Evolutionary conservation across 1,140 invertebrate species (phyloP).

Genomic region (Lepidurus couesii): DNA sequence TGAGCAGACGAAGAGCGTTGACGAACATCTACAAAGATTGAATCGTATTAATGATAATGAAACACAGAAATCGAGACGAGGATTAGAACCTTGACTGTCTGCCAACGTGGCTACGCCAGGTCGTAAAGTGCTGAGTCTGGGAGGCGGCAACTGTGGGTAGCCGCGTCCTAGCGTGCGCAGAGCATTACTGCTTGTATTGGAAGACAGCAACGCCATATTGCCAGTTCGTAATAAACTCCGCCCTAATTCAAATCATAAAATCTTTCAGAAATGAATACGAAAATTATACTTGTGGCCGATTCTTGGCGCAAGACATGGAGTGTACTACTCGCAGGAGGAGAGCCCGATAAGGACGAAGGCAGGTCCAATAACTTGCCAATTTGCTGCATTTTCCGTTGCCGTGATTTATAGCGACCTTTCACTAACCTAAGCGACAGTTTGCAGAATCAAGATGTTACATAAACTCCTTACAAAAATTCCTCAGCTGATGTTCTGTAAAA

Average conservation of each 20-base stretch:
- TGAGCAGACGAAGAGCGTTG: slow-evolving; percentile 29
- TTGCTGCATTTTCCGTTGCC: slow-evolving; percentile 91
- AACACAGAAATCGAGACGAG: background rate
- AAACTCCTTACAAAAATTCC: slow-evolving; percentile 28
- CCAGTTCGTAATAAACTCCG: slow-evolving; percentile 6
- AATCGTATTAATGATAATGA: background rate
- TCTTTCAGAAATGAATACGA: too few species aligned
- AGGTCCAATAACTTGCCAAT: slow-evolving; percentile 88
- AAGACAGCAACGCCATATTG: slow-evolving; percentile 22
- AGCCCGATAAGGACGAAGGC: background rate
- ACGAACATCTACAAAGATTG: background rate
- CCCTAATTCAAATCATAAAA: background rate
- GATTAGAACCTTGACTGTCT: background rate
- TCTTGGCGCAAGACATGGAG: slow-evolving; percentile 34
- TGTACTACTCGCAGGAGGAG: slow-evolving; percentile 26
- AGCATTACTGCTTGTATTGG: background rate
- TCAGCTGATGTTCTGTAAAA: background rate
- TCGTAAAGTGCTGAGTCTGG: background rate
- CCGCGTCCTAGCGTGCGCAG: background rate
- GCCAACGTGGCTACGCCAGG: background rate
- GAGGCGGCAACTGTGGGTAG: background rate
- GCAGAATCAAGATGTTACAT: slow-evolving; percentile 29
- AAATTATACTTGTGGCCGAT: slow-evolving; percentile 26
- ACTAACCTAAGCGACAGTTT: slow-evolving; percentile 54
- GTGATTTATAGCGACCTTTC: slow-evolving; percentile 86